Percentiles rank a stretch among this genome's conserved stretches.
Conservation (phyloP, 1,140 invertebrate genomes). For the Papilio machaon region DNA sequence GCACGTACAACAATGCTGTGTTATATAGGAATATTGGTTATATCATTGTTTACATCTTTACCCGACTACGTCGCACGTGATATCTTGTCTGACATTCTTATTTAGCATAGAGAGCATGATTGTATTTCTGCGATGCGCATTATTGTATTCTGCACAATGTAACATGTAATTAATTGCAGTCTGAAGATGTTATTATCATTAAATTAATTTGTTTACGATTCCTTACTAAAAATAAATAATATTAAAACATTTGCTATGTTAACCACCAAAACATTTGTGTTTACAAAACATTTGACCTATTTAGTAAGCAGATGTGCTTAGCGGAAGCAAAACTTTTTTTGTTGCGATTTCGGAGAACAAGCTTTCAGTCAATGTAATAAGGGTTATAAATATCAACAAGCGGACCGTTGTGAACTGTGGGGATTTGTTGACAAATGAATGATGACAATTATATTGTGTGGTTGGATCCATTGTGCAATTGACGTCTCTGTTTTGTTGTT, state of each 20-base stretch:
- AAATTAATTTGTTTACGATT: neutral
- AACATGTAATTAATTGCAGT: neutral
- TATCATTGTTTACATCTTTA: conserved; percentile 51
- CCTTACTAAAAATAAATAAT: neutral
- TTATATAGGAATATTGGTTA: conserved; percentile 48
- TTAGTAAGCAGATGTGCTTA: conserved; percentile 67
- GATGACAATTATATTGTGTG: conserved; percentile 77
- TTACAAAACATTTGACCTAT: conserved; percentile 75
- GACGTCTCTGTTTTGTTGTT: conserved; percentile 69
- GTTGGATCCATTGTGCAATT: conserved; percentile 65
- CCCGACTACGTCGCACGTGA: conserved; percentile 34
- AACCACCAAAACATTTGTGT: conserved; percentile 56
- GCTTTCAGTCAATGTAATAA: conserved; percentile 57
- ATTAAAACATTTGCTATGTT: neutral
- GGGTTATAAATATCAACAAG: conserved; percentile 50
- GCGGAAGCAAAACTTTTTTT: conserved; percentile 61
- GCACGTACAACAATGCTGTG: conserved; percentile 55
- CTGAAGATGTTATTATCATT: neutral
- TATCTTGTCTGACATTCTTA: conserved; percentile 33
- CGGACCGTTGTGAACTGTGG: conserved; percentile 44
- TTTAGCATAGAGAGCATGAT: conserved; percentile 13
- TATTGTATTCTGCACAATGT: neutral
- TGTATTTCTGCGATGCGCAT: neutral
- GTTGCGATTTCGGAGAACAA: conserved; percentile 50
- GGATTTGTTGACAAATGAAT: conserved; percentile 74